Evolutionary conservation across 2,797 vertebrate species (phyloP), one percentile per base, ranked within the genome.

Genomic region (Selene dorsalis): DNA sequence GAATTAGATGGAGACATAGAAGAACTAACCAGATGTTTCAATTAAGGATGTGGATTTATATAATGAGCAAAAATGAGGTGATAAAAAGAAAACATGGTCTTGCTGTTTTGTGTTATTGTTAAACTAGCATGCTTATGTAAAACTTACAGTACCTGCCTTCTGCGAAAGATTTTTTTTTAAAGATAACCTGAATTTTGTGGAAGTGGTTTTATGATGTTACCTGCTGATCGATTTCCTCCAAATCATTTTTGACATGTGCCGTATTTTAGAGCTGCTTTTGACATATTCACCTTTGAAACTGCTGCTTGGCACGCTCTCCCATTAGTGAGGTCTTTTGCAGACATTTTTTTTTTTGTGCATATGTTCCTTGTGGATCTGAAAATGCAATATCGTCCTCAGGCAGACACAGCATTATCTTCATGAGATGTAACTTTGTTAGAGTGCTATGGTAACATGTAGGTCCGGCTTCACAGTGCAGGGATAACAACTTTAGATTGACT

Each of bases 371-470:
- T 69, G 59, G 41, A 52, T 72, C 57, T 75, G 53, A 76, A 67
- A 75, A 70, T 73, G 57, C 32, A 69, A 76, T 80, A 69, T 74
- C 45, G 39, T 78, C 71, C 32, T 59, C 43, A 60, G 63, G 68
- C 70, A 65, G 47, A 83, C 77, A 30, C 47, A 12, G 57, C 59
- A 73, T 87, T 88, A 84, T 87, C 84, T 86, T 68, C 39, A 68
- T 10, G 39, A 72, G 73, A 79, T 64, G 18, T 90, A 79, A 88
- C 80, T 80, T 74, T 77, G 87, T 91, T 88, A 84, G 73, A 55
- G 77, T 56, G 56, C 72, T 52, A 45, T 66, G 74, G 71, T 73
- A 77, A 75, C 80, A 72, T 45, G 24, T 38, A 79, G 55, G 76
- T 76, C 66, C 64, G 73, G 45, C 62, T 78, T 67, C 53, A 53